Evolutionary conservation across 2,888 invertebrate genomes (phyloP), one percentile per base, ranked within the genome.

Genomic region (Drosophila anomelani): DNA sequence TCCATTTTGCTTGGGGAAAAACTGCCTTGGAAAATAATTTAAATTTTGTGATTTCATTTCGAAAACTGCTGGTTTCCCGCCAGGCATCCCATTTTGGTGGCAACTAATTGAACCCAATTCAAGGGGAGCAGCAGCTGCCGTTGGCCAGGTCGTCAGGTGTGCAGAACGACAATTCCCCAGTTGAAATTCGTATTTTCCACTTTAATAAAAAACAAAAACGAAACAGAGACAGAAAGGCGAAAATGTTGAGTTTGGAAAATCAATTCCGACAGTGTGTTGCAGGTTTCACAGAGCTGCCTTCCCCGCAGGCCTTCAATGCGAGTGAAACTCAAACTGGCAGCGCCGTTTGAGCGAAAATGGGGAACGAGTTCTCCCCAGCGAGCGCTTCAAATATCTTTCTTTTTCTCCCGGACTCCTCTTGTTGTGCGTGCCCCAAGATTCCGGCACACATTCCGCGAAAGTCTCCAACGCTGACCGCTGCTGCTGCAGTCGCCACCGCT

Each of bases 401-500:
- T 49, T 49, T 39, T 15, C 36, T 41, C 12, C 39, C 38, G 39
- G 17, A 29, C 38, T 41, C 47, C 32, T 23, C 34, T 5, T 39
- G 63, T 26, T 26, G 26, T 26, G 26, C 26, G 43, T 63, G 63
- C 59, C 43, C 56, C 55, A 54, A 69, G 76, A 85, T 85, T 83
- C 83, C 86, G 67, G 36, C 58, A 80, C 88, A 76, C 71, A 71
- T 38, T 58, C 56, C 41, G 56, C 54, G 62, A 76, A 84, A 85
- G 84, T 85, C 84, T 85, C 84, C 84, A 85, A 85, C 59, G 88
- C 78, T 86, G 88, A 82, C 81, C 86, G 86, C 61, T 62, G 61
- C 61, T 44, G 17, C 29, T 34, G 56, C 41, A 15, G 49, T 56
- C 23, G 78, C 68, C 51, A 60, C 51, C 26, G 47, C 26, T 9